phyloP scores from a whole-genome alignment of 2,797 vertebrate genomes.

The Acanthurus leucopareius region DNA sequence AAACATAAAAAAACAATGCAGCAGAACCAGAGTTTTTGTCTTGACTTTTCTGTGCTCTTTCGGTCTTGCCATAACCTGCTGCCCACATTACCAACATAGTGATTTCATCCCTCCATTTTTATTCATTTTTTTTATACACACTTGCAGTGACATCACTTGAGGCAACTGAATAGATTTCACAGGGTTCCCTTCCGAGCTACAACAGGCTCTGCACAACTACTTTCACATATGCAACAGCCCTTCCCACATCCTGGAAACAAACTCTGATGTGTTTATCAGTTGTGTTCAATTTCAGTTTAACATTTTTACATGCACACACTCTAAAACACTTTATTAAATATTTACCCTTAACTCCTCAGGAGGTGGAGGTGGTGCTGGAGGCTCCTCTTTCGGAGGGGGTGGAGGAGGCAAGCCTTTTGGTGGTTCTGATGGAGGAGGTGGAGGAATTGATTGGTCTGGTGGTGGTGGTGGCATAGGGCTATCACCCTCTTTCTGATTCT shows the following conservation, averaged over 20 bases:
- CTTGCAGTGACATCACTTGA: not conserved
- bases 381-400: slow-evolving; percentile 88
- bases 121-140: too few species aligned
- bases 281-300: not conserved
- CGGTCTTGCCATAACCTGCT: not conserved
- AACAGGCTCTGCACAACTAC: not conserved
- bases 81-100: not conserved
- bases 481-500: slow-evolving; percentile 76
- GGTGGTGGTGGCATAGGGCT: slow-evolving; percentile 48
- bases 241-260: not conserved
- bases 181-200: not conserved
- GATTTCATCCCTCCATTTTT: not conserved
- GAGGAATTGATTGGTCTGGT: slow-evolving; percentile 64
- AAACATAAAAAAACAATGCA: not conserved
- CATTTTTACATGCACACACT: not conserved
- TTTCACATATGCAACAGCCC: not conserved
- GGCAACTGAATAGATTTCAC: not conserved
- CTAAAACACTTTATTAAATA: not conserved
- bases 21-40: not conserved
- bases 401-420: slow-evolving; percentile 86
- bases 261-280: not conserved
- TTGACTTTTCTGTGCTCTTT: not conserved
- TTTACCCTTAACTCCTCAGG: slow-evolving; percentile 87
- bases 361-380: slow-evolving; percentile 87
- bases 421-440: slow-evolving; percentile 80